These are phyloP conservation scores for Ploceus nigricollis DNA, from an alignment of 2,113 vertebrate genomes.

Conservation along the genomic window DNA sequence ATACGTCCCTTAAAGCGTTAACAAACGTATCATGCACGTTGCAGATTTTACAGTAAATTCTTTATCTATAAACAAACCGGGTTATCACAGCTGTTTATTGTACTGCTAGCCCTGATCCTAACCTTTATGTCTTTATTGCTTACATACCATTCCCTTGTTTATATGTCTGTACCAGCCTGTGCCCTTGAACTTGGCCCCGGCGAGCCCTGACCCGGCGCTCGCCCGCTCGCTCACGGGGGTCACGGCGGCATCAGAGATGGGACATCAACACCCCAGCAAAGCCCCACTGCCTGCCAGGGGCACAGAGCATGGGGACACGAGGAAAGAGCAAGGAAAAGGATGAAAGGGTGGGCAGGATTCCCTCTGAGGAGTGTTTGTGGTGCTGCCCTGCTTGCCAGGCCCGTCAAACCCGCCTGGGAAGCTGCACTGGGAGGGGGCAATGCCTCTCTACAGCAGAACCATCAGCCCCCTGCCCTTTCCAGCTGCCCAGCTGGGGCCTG, in stretches of 20 bases:
- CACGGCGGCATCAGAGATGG: constrained; percentile 61
- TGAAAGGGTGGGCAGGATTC: constrained; percentile 3
- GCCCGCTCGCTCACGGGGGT: constrained; percentile 52
- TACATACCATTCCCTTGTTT: constrained; percentile 83
- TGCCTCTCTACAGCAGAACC: neutral
- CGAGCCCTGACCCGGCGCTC: constrained; percentile 54
- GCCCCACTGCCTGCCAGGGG: constrained; percentile 48
- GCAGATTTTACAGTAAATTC: constrained; percentile 75
- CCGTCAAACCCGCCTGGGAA: neutral
- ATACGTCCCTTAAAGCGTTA: constrained; percentile 58
- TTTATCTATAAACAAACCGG: constrained; percentile 79
- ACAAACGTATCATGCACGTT: constrained; percentile 38
- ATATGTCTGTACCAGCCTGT: constrained; percentile 72
- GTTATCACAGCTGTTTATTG: constrained; percentile 82
- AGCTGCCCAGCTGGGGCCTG: neutral
- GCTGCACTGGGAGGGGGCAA: neutral
- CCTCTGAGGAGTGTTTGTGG: constrained; percentile 33
- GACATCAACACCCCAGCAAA: constrained; percentile 69
- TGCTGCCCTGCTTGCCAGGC: neutral
- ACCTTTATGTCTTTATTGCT: constrained; percentile 80
- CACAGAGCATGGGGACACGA: constrained; percentile 33
- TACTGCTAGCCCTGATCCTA: constrained; percentile 73
- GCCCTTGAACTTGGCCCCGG: constrained; percentile 81
- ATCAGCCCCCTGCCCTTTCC: neutral
- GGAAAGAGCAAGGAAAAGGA: neutral